Evolutionary conservation across 2,797 vertebrate genomes (phyloP), one percentile per base, ranked within the genome.

Genomic region (Lacerta bilineata): DNA sequence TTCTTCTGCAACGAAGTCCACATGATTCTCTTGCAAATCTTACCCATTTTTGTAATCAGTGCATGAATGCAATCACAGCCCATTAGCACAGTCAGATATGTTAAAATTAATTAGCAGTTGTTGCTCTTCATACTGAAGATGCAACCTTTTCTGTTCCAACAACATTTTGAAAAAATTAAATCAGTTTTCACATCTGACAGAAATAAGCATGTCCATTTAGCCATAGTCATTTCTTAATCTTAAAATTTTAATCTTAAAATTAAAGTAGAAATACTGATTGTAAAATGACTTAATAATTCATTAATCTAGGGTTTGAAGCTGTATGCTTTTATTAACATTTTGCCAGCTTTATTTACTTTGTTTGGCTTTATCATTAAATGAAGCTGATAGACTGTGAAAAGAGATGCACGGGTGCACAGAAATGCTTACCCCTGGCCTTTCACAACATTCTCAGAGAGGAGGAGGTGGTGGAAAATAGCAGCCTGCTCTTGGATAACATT

Each of bases 11-110:
- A 91, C 72, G 78, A 85, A 86, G 18, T 75, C n/a, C 80, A 80
- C 50, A 33, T 39, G n/a, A 85, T 66, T 91, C 36, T 91, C 80
- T 71, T 89, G 92, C 50, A 91, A 25, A 92, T 91, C 39, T 18
- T 20, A 82, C 33, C 85, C 2, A 55, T 85, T 93, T 86, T 66
- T 91, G 77, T n/a, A 81, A 84, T 72, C 80, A 93, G 11, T 2
- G 55, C 4, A 85, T 50, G 36, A 86, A 90, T 39, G 27, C 84
- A 88, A 83, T 80, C 77, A 90, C 46, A 92, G 29, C 1, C 41
- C 33, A 82, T 88, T 93, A 89, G 72, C 23, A 86, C 33, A 87
- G 59, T 41, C 84, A 88, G 8, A 15, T 1, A 90, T 87, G 59
- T 82, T 92, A 80, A 92, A 91, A 91, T 36, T 25, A 59, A 88